phyloP scores from a whole-genome alignment of 2,797 vertebrate genomes.

The Muraenolepis orangiensis region DNA sequence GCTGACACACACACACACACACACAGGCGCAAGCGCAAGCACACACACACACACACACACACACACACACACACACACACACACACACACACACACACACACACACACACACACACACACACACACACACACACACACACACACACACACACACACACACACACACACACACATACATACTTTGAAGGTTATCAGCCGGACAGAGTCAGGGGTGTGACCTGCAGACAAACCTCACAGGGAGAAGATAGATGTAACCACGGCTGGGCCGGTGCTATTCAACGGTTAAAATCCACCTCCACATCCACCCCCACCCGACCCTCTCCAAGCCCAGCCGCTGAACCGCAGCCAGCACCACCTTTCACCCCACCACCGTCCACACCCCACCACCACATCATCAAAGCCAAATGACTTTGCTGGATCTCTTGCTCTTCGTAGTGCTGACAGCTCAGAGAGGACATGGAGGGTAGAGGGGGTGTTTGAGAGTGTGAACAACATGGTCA shows the following conservation, averaged over 20 bases:
- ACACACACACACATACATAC: conserved; percentile 21
- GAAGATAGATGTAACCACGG: background rate
- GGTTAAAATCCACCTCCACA: background rate
- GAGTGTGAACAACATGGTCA: conserved; percentile 29
- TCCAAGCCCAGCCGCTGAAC: background rate
- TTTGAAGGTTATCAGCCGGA: conserved; percentile 8
- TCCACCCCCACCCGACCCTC: background rate
- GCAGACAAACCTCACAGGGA: conserved; percentile 5
- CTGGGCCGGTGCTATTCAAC: conserved; percentile 11
- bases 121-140: background rate
- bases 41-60: no score
- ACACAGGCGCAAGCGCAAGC: no score
- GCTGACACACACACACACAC: no score
- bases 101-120: background rate
- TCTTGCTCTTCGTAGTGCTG: conserved; percentile 33
- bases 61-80: no score
- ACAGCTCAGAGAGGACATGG: conserved; percentile 33
- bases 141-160: conserved; percentile 10
- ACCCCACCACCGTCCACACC: background rate
- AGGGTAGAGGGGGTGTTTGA: conserved; percentile 24
- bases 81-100: background rate
- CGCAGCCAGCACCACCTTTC: conserved; percentile 14
- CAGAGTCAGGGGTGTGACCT: conserved; percentile 7
- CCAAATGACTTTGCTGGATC: background rate
- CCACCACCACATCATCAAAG: background rate